Evolutionary conservation across 2,888 invertebrate species (phyloP).

Genomic region (Rhaphigaster nebulosa): DNA sequence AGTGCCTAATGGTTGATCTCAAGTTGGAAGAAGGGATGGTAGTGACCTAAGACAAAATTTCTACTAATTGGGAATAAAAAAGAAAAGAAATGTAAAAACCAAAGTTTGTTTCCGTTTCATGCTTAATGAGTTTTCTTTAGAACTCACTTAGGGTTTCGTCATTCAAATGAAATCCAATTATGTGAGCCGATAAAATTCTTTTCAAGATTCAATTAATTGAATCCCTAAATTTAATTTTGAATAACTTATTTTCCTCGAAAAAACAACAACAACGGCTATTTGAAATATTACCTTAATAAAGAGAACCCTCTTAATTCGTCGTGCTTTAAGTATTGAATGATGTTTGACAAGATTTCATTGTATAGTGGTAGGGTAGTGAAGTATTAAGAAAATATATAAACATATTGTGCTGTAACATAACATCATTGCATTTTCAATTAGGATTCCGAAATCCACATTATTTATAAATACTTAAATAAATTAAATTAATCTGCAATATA

Average conservation of each 20-base stretch:
- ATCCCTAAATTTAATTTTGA: not conserved
- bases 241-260: not conserved
- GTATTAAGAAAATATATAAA: too few relatives aligned
- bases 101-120: constrained; percentile 15
- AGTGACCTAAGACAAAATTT: not conserved
- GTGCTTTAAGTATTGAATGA: too few relatives aligned
- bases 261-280: not conserved
- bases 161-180: constrained; percentile 1
- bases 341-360: too few relatives aligned
- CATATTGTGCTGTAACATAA: too few relatives aligned
- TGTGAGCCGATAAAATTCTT: not conserved
- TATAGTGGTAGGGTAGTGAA: too few relatives aligned
- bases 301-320: too few relatives aligned
- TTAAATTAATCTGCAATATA: too few relatives aligned
- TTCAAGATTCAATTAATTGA: not conserved
- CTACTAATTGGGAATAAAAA: not conserved
- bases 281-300: not conserved
- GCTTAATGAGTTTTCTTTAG: constrained; percentile 10
- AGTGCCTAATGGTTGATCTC: not conserved
- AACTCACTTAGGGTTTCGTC: not conserved
- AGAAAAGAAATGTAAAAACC: not conserved
- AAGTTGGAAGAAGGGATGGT: not conserved
- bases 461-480: too few relatives aligned
- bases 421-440: too few relatives aligned
- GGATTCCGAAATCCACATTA: too few relatives aligned